Evolutionary conservation across 2,888 invertebrate genomes (phyloP).

Genomic region (Andrena camellia): DNA sequence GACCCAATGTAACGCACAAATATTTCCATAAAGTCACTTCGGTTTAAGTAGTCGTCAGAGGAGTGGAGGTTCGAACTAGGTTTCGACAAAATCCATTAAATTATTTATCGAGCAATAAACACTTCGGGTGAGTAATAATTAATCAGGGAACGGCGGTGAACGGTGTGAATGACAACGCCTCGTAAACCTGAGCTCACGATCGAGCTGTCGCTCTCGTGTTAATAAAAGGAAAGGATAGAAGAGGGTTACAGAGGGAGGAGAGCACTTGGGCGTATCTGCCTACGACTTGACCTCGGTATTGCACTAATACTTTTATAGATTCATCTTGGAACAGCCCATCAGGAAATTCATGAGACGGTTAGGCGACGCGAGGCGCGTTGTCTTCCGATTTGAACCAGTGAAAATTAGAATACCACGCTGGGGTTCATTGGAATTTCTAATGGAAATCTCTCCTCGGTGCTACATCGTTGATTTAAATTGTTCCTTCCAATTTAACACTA

Average conservation of each 20-base stretch:
- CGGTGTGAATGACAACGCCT: conserved; percentile 44
- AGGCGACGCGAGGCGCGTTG: conserved; percentile 1
- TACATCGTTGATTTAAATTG: conserved; percentile 5
- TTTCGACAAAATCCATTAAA: conserved; percentile 14
- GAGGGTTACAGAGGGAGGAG: conserved; percentile 23
- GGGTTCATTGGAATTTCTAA: conserved; percentile 28
- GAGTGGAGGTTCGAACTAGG: not conserved
- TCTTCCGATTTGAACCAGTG: conserved; percentile 8
- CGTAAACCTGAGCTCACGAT: conserved; percentile 49
- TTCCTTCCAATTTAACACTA: not conserved
- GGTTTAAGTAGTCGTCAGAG: not conserved
- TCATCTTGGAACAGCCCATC: conserved; percentile 66
- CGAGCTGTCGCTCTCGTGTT: conserved; percentile 36
- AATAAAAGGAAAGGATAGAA: conserved; percentile 50
- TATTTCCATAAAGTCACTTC: not conserved
- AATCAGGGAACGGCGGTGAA: conserved; percentile 26
- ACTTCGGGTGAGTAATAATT: conserved; percentile 28
- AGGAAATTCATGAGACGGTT: conserved; percentile 72
- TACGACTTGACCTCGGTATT: conserved; percentile 60
- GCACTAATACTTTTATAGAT: conserved; percentile 71
- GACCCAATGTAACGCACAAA: not conserved
- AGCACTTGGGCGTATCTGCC: conserved; percentile 54
- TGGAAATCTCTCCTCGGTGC: not conserved
- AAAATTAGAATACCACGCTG: conserved; percentile 23
- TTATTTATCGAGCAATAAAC: not conserved